Evolutionary conservation across 2,888 invertebrate species (phyloP).

Genomic region (Cheilosia scutellata): DNA sequence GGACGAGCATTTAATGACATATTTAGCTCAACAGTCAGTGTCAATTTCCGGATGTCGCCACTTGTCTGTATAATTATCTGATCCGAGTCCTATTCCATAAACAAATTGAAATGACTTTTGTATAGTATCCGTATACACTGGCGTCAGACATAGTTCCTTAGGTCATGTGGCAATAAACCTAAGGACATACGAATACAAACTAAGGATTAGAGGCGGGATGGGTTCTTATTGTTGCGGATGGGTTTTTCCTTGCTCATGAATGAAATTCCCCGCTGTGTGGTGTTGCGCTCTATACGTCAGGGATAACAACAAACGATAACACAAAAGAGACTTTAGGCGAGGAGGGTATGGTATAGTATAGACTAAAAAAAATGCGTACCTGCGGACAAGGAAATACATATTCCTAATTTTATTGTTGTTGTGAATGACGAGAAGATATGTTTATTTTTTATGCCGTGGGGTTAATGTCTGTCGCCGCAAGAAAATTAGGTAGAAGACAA

Average conservation of each 20-base stretch:
- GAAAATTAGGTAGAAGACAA: conserved; percentile 19
- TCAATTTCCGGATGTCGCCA: conserved; percentile 74
- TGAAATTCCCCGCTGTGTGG: conserved; percentile 78
- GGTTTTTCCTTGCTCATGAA: conserved; percentile 73
- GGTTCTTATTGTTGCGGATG: conserved; percentile 18
- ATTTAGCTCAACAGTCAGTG: conserved; percentile 64
- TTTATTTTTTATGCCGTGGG: conserved; percentile 20
- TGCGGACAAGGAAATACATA: conserved; percentile 15
- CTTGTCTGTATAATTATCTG: conserved; percentile 73
- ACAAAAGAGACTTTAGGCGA: conserved; percentile 43
- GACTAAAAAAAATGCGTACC: conserved; percentile 11
- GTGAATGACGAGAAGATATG: conserved; percentile 1
- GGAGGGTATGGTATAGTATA: conserved; percentile 4
- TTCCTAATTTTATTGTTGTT: conserved; percentile 17
- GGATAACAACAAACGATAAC: conserved; percentile 60
- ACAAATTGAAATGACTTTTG: conserved; percentile 50
- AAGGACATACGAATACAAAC: conserved; percentile 17
- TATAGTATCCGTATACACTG: conserved; percentile 45
- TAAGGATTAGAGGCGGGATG: conserved; percentile 50
- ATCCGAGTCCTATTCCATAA: conserved; percentile 59
- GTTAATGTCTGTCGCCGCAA: conserved; percentile 49
- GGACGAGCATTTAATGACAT: conserved; percentile 73
- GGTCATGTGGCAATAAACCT: conserved; percentile 56
- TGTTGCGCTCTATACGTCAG: conserved; percentile 57
- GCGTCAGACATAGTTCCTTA: conserved; percentile 60